Evolutionary conservation across 2,113 vertebrate genomes (phyloP).

Genomic region (Noctilio leporinus): DNA sequence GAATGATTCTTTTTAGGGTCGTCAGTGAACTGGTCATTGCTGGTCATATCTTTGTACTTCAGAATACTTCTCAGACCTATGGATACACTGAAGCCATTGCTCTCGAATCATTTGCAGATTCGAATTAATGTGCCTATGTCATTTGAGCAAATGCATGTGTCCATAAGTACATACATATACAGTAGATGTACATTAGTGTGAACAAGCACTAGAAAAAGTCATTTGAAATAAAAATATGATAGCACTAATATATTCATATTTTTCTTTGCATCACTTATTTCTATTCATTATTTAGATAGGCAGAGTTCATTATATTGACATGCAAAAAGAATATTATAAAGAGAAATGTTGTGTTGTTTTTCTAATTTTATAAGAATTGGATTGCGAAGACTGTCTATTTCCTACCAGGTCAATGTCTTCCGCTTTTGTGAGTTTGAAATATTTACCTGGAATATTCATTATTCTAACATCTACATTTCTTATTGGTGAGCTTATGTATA

Average conservation of each 20-base stretch:
- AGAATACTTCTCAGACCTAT: not conserved
- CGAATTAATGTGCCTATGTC: not conserved
- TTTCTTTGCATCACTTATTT: not conserved
- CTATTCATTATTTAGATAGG: not conserved
- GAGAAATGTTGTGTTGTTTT: not conserved
- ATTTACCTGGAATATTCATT: not conserved
- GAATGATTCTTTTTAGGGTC: not conserved
- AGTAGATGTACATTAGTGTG: not conserved
- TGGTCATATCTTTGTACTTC: not conserved
- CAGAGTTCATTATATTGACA: not conserved
- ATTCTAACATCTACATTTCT: not conserved
- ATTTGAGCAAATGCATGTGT: not conserved
- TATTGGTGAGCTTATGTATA: not conserved
- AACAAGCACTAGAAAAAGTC: not conserved
- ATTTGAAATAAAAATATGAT: not conserved
- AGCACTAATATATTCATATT: not conserved
- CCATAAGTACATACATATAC: not conserved
- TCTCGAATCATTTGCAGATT: not conserved
- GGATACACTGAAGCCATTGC: not conserved
- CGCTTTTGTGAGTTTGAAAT: not conserved
- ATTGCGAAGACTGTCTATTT: not conserved
- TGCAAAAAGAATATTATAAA: not conserved
- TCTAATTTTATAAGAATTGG: not conserved
- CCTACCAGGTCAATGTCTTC: not conserved
- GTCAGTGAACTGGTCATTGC: not conserved